Conservation (phyloP, 2,113 vertebrate species). For the Caretta caretta region DNA sequence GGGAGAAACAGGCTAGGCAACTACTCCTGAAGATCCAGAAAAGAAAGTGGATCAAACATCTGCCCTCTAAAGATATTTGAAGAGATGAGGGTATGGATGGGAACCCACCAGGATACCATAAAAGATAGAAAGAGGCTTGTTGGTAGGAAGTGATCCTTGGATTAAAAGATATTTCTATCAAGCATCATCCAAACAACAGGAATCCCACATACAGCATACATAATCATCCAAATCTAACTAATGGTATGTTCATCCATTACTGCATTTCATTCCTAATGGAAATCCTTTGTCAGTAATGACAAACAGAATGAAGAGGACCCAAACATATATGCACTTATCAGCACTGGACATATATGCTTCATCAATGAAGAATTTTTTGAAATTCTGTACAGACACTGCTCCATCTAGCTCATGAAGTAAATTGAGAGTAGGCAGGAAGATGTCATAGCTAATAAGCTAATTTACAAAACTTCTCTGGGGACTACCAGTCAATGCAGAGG, state of each 20-base stretch:
- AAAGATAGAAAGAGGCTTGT: neutral
- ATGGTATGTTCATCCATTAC: neutral
- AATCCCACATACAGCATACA: neutral
- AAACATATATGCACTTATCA: neutral
- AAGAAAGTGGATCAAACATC: neutral
- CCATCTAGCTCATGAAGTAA: conserved; percentile 18
- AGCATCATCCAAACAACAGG: neutral
- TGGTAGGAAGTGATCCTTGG: neutral
- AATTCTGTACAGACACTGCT: neutral
- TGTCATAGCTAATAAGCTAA: conserved; percentile 13
- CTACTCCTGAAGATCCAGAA: neutral
- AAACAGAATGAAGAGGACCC: neutral
- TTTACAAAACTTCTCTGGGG: conserved; percentile 6
- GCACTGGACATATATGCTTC: neutral
- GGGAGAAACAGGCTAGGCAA: neutral
- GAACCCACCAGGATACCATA: neutral
- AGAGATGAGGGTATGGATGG: neutral
- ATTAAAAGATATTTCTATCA: neutral
- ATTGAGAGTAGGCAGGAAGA: neutral
- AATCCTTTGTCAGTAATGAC: neutral
- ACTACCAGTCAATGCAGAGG: neutral
- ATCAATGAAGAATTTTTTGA: neutral
- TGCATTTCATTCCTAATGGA: neutral
- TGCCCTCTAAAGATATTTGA: neutral
- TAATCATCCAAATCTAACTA: neutral